Evolutionary conservation across 1,140 invertebrate species (phyloP).

Genomic region (Zaprionus africanus): DNA sequence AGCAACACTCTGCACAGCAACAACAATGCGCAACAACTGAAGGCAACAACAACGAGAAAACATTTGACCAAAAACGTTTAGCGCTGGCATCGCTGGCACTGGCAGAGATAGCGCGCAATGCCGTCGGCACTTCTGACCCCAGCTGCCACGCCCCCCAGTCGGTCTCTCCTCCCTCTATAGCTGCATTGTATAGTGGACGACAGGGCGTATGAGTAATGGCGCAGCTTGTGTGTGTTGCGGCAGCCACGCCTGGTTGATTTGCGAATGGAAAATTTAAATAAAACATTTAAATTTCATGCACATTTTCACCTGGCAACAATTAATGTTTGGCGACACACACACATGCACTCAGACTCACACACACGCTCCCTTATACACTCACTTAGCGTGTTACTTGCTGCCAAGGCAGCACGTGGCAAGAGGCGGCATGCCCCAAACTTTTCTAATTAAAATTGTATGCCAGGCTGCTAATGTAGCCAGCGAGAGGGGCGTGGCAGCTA

Average conservation of each 20-base stretch:
- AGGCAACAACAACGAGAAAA: constrained; percentile 10
- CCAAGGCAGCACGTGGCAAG: constrained; percentile 25
- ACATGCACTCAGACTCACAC: neutral
- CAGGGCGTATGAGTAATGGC: constrained; percentile 62
- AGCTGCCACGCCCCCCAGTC: constrained; percentile 23
- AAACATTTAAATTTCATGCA: constrained; percentile 26
- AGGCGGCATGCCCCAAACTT: constrained; percentile 54
- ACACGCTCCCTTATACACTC: neutral
- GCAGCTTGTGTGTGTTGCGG: neutral
- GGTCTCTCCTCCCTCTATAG: neutral
- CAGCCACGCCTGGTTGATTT: constrained; percentile 38
- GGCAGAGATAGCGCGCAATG: constrained; percentile 16
- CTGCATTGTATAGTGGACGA: constrained; percentile 32
- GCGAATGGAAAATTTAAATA: constrained; percentile 25
- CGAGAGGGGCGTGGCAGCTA: neutral
- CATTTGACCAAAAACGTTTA: constrained; percentile 41
- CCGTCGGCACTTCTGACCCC: constrained; percentile 49
- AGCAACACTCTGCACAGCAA: constrained; percentile 13
- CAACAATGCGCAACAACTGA: neutral
- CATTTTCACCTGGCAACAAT: constrained; percentile 37
- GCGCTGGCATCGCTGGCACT: constrained; percentile 19
- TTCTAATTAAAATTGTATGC: constrained; percentile 79
- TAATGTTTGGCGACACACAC: constrained; percentile 44
- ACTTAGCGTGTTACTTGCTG: constrained; percentile 1
- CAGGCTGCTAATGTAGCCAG: constrained; percentile 44